Evolutionary conservation across 2,888 invertebrate species (phyloP), one percentile per base, ranked within the genome.

Genomic region (Chymomyza fuscimana): DNA sequence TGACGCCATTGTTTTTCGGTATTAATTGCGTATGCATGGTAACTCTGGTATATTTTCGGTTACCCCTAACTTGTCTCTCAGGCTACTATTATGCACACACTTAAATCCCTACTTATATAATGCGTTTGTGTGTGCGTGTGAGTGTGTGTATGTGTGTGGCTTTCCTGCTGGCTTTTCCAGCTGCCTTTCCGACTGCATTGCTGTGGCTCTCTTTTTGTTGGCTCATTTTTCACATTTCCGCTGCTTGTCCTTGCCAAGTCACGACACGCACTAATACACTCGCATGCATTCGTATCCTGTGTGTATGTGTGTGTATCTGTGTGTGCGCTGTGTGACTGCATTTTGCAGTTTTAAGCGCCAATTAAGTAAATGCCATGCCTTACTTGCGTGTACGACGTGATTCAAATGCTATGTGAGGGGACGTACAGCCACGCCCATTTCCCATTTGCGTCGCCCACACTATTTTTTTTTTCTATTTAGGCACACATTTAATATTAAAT

Each of bases 341-440:
- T 69, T 79, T 71, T 83, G 70, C 82, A 73, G 71, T 74, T 78
- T 79, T 76, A 78, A 82, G 83, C 81, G 73, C 74, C 79, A 86
- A 85, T 85, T 85, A 87, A 87, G 78, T 78, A 77, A 82, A 83
- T 73, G 76, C 73, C 79, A 73, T 66, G 68, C 62, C 50, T 16
- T 58, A 12, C 58, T 9, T 58, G 54, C 58, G 58, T 25, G 25
- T 7, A 15, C 58, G 15, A 15, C 25, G 58, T 58, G 19, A 25
- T 58, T 58, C 15, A 19, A 19, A 58, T 54, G 54, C 22, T 22
- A 54, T 54, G 54, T 54, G 54, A 5, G 54, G 51, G 25, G 32
- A 4, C 60, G 12, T 29, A 16, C 19, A 36, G 36, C 36, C 54
- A 60, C 36, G 60, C 36, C 29, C n/a, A 16, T 32, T 36, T 60